Percentiles rank a stretch among this genome's conserved stretches.
phyloP scores from a whole-genome alignment of 1,140 invertebrate species.

The Bombus pyrosoma region DNA sequence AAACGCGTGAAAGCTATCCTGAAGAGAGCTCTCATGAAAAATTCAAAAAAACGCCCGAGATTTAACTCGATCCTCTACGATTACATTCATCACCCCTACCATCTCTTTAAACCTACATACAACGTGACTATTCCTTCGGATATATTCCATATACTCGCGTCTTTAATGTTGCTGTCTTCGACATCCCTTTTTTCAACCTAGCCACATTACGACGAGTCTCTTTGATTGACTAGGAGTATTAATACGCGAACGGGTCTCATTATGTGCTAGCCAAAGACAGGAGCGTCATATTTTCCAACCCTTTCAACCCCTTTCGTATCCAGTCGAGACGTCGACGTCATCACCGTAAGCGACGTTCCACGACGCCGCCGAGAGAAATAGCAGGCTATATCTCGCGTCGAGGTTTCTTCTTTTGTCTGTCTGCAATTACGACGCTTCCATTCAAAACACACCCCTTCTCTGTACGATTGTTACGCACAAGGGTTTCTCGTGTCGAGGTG shows the following conservation, averaged over 20 bases:
- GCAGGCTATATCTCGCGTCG: conserved; percentile 1
- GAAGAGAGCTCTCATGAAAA: conserved; percentile 11
- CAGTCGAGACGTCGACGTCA: conserved; percentile 53
- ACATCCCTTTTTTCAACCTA: background rate
- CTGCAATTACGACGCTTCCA: conserved; percentile 66
- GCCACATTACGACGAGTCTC: background rate
- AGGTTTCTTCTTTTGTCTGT: conserved; percentile 65
- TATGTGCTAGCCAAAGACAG: conserved; percentile 49
- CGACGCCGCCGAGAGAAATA: background rate
- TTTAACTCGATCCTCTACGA: conserved; percentile 4
- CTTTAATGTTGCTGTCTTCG: background rate
- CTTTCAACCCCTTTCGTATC: conserved; percentile 55
- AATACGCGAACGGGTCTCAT: conserved; percentile 61
- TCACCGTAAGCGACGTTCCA: conserved; percentile 49
- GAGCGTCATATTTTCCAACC: conserved; percentile 44
- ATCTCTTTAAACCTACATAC: background rate
- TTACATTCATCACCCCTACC: background rate
- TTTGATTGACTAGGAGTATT: conserved; percentile 53
- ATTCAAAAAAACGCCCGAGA: background rate
- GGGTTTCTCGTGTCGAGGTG: conserved; percentile 51
- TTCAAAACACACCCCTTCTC: conserved; percentile 62
- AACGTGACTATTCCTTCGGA: background rate
- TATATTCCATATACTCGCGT: background rate
- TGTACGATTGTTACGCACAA: conserved; percentile 60
- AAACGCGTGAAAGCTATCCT: background rate